Evolutionary conservation across 2,797 vertebrate species (phyloP), one percentile per base, ranked within the genome.

Genomic region (Sebastes trivittatus): DNA sequence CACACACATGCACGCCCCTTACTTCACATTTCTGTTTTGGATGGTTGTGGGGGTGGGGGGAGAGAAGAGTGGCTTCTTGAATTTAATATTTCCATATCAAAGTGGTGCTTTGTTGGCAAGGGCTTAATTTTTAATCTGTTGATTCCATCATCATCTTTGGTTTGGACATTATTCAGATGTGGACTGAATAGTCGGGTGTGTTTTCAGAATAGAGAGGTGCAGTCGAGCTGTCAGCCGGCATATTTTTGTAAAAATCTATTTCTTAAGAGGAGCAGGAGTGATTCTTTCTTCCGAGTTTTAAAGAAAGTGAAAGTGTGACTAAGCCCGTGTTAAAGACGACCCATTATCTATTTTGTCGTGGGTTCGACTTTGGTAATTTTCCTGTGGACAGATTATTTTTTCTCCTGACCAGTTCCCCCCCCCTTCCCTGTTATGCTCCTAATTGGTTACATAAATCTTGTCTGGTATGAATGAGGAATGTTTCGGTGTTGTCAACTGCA

Each of bases 381-480:
- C 95, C 96, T 72, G 95, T 96, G 96, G 97, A 98, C 97, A 97
- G 97, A 97, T 98, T 96, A 96, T 98, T 97, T 97, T 87, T 76
- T 38, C 96, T 96, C 97, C 97, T 97, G 96, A 97, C 97, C 97
- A 97, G 96, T 97, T 97, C 97, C 96, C 71, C 96, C 62, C 27
- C 20, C 77, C 96, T 75, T 96, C 95, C 96, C 97, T 83, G 97
- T 98, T 98, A 97, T 96, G 95, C 94, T 93, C 97, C 98, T 99
- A 99, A 99, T 99, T 99, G 98, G 97, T 98, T 98, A 98, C 98
- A 99, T 99, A 99, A 99, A 99, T 99, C 98, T 99, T 98, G 97
- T 98, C 97, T 97, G 96, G 96, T 98, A 98, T 99, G 98, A 99
- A 98, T 98, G 97, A 99, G 98, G 95, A 98, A 98, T 98, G 97